These are phyloP conservation scores for Neosalanx taihuensis DNA, from an alignment of 2,797 vertebrate genomes.

Conservation along the genomic window DNA sequence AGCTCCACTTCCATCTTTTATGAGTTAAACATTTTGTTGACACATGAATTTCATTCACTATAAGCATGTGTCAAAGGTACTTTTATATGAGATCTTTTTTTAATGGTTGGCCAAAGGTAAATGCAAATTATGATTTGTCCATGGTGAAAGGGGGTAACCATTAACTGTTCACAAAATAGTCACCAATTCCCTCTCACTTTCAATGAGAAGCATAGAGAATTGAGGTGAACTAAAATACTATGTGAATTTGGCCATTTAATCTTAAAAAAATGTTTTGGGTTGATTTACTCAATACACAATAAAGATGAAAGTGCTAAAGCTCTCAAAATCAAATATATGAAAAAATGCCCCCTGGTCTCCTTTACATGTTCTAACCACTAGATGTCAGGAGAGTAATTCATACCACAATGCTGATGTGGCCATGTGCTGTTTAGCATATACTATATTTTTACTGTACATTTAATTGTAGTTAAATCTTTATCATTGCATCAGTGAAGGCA, in stretches of 20 bases:
- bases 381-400: constrained; percentile 47
- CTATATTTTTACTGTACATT: too few species aligned
- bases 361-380: constrained; percentile 35
- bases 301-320: neutral
- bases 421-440: too few species aligned
- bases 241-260: too few species aligned
- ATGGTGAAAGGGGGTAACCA: neutral
- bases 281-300: too few species aligned
- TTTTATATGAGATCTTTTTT: constrained; percentile 15
- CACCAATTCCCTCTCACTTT: neutral
- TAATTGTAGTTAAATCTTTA: neutral
- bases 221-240: too few species aligned
- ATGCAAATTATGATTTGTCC: neutral
- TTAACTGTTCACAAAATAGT: constrained; percentile 10
- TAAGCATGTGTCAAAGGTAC: constrained; percentile 13
- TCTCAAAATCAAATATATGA: neutral
- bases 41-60: constrained; percentile 17
- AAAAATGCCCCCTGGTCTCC: neutral
- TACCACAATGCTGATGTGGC: neutral
- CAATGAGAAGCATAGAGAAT: too few species aligned
- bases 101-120: constrained; percentile 12
- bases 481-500: neutral
- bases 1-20: too few species aligned
- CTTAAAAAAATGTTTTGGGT: too few species aligned
- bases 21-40: neutral